Base-by-base conservation (phyloP, 2,797 vertebrate genomes). In the Furcifer pardalis region DNA sequence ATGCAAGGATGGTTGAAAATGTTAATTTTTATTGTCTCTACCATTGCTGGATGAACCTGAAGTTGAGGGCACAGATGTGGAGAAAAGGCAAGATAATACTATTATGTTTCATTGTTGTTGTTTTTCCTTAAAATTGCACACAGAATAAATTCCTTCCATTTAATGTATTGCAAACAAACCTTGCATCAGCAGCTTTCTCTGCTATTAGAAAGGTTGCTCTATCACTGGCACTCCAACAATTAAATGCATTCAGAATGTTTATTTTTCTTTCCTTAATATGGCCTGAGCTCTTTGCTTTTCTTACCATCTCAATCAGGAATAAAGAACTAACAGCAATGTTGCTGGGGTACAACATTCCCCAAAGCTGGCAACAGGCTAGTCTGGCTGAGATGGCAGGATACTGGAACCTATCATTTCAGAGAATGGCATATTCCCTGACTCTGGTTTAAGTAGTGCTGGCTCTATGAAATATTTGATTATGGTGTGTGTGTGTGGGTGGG, bases 11-110 rank as follows among this genome's bases (percentile, higher is more conserved):
- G 68, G 79, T 49, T 77, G 79, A 49, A 82, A 71, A 82, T 86
- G 79, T 82, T 82, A 63, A 77, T 81, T 86, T 81, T 71, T 72
- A 82, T 62, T 86, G 84, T 82, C 80, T 81, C 40, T 40, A 77
- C 42, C 65, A 82, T 72, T 77, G 74, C 65, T 82, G 74, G 81
- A 82, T 86, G 79, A 82, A 86, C 42, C 79, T 77, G 65, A 77
- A 71, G 74, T n/a, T 37, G 65, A 77, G 42, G 59, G 79, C 79
- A 86, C 56, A 77, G 73, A 63, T 86, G 84, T 75, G 56, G 46
- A 71, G 69, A 73, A 72, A 77, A 72, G 52, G 69, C 76, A 84
- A 84, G 66, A 75, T 10, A 72, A 69, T 84, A 84, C 68, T 71
- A 62, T 77, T 69, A 69, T 82, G 5, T 71, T 81, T 40, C 46